Evolutionary conservation across 1,140 invertebrate genomes (phyloP), one percentile per base, ranked within the genome.

Genomic region (Lepidurus packardi): DNA sequence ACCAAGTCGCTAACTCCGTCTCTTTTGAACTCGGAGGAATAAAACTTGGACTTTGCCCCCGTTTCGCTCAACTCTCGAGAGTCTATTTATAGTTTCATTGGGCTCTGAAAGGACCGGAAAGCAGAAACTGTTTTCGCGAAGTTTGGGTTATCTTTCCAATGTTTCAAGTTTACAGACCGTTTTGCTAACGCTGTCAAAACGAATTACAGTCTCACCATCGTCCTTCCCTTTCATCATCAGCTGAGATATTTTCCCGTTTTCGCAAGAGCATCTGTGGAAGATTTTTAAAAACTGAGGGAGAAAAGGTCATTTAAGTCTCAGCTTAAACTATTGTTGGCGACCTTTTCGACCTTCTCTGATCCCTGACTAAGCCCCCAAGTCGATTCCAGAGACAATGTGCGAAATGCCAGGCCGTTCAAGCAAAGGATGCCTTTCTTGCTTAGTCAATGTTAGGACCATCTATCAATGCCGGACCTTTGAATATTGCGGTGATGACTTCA

Each of bases 401-500:
- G 34, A 34, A 34, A 34, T 2, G 34, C 1, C 34, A 34, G 34
- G 34, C 34, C 34, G 34, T 34, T 34, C 5, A 7, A 16, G 53
- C 53, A 65, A 16, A 65, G 21, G 10, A 21, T 21, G 9, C 3
- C 34, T 34, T 65, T 65, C 53, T 65, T 21, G 53, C 53, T 65
- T 65, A 9, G 53, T 65, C 53, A 65, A 65, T 65, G 53, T 65
- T 34, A 65, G 21, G 53, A 65, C 21, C 53, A 21, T 65, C 53
- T 21, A 65, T 65, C 53, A 65, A 65, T 21, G 53, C 16, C 53
- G 53, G 53, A 65, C 53, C 34, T 65, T 65, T 65, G 53, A 65
- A 65, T 65, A 65, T 65, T 65, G 53, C 53, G 21, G 53, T 65
- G 53, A 65, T 65, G 53, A 65, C 16, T 65, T 65, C n/a, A 65